Evolutionary conservation across 2,113 vertebrate genomes (phyloP), one percentile per base, ranked within the genome.

Genomic region (Paradoxurus hermaphroditus): DNA sequence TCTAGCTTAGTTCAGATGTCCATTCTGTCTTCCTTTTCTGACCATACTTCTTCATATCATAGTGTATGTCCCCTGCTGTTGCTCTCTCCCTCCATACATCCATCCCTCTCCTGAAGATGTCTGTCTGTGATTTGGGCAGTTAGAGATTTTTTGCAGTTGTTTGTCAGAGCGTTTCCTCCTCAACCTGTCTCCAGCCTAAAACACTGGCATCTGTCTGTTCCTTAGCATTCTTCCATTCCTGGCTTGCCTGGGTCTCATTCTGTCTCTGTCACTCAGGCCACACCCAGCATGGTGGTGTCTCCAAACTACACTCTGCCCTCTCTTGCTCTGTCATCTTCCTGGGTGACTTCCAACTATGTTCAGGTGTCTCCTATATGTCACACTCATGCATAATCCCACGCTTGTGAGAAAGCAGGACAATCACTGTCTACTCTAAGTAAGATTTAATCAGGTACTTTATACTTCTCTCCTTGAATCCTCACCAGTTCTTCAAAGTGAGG

Each of bases 21-120:
- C 25, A 70, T 18, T 3, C 31, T 44, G 36, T 67, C 59, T 86
- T 94, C 36, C 67, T 1, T 83, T 81, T 12, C 13, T 9, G 65
- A 27, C 56, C 39, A 7, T 25, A 51, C 7, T 90, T 84, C 56
- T 82, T 59, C n/a, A 11, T 15, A 84, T 10, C 51, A 56, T 1
- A n/a, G 39, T 3, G 0, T 5, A 15, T 0, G 0, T 4, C 14
- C 31, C 36, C 25, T 82, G 15, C 5, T 6, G 0, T 11, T 67
- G n/a, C 23, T 46, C 36, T 73, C n/a, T 53, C 84, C 78, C 44
- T 49, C 39, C 6, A 51, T 19, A 8, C 9, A 4, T 18, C 27
- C 9, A 4, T 18, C 27, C 34, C 44, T 94, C 70, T 70, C 23
- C 15, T 29, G 46, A 44, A 67, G 31, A 51, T 9, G 16, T 15